Base-by-base conservation (phyloP, 2,113 vertebrate species). In the Chlorodrepanis virens region DNA sequence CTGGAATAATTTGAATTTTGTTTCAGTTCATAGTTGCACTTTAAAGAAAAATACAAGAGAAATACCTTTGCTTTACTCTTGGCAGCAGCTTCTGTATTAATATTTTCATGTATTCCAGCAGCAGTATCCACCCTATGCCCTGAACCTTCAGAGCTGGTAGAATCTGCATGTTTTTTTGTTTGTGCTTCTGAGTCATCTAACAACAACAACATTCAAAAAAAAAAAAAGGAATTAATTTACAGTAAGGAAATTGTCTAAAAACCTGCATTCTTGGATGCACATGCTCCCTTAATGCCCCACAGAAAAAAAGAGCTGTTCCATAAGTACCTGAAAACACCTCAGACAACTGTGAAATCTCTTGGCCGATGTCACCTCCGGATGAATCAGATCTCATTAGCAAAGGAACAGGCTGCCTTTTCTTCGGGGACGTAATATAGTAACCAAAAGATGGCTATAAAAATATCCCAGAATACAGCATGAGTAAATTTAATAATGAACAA, bases 401-500 rank as follows among this genome's bases (percentile, higher is more conserved):
- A 77, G 99, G 89, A 97, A 99, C 97, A 56, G 99, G 99, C 37
- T 98, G 98, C 92, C 98, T 98, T 74, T 98, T 99, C 96, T 99
- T 98, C 13, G 99, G 99, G 83, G 99, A 99, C 23, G 96, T 99
- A 87, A 99, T 99, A 89, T 97, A 94, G 96, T 99, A 99, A 93
- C 99, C 99, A 98, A 99, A 99, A 19, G 99, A 99, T 19, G 99
- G 99, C 99, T 99, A 70, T 65, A 83, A 97, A 97, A 94, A 29
- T 5, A 89, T 1, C 29, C 68, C 22, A 4, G 44, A 83, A 91
- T 7, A 91, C 13, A 83, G 12, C 8, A 77, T 95, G 61, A 97
- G 20, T 39, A 59, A 39, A 75, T 52, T 11, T 14, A 52, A 87
- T 76, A 24, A 45, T 64, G 61, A 90, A 89, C 44, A 79, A 75